Conservation (phyloP, 1,140 invertebrate genomes). For the Andrena cerasifolii region DNA sequence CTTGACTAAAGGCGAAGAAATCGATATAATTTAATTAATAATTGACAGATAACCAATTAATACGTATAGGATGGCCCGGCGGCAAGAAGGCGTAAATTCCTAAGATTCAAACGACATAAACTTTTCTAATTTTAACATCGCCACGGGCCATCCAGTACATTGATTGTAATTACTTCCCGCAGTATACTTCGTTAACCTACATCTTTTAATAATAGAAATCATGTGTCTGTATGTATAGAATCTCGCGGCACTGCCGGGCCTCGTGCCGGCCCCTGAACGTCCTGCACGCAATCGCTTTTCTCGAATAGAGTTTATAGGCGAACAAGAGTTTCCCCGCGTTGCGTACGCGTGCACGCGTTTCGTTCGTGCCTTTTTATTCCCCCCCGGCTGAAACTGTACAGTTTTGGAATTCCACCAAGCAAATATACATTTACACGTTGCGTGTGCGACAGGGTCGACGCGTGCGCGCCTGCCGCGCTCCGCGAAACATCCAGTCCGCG, state of each 20-base stretch:
- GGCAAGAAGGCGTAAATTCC: slow-evolving; percentile 79
- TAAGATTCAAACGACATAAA: slow-evolving; percentile 80
- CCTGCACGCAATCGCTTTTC: neutral
- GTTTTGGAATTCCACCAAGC: slow-evolving; percentile 57
- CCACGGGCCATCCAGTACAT: slow-evolving; percentile 75
- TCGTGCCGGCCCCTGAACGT: neutral
- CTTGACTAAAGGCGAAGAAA: slow-evolving; percentile 76
- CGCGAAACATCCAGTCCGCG: no score
- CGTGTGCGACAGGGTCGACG: neutral
- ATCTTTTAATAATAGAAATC: slow-evolving; percentile 67
- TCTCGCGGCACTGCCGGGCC: slow-evolving; percentile 27
- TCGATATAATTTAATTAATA: slow-evolving; percentile 79
- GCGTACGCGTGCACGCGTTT: neutral
- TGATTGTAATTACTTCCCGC: slow-evolving; percentile 78
- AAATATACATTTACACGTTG: slow-evolving; percentile 54
- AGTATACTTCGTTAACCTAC: slow-evolving; percentile 72
- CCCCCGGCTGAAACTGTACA: slow-evolving; percentile 35
- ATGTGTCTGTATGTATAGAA: slow-evolving; percentile 61
- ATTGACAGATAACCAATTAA: slow-evolving; percentile 82
- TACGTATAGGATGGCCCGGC: slow-evolving; percentile 74
- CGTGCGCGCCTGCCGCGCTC: slow-evolving; percentile 7
- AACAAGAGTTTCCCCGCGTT: neutral
- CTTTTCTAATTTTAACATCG: slow-evolving; percentile 80
- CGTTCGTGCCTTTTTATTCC: neutral
- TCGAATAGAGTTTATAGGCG: neutral